phyloP scores from a whole-genome alignment of 2,888 invertebrate genomes.

The Gisinianus flammeolus region DNA sequence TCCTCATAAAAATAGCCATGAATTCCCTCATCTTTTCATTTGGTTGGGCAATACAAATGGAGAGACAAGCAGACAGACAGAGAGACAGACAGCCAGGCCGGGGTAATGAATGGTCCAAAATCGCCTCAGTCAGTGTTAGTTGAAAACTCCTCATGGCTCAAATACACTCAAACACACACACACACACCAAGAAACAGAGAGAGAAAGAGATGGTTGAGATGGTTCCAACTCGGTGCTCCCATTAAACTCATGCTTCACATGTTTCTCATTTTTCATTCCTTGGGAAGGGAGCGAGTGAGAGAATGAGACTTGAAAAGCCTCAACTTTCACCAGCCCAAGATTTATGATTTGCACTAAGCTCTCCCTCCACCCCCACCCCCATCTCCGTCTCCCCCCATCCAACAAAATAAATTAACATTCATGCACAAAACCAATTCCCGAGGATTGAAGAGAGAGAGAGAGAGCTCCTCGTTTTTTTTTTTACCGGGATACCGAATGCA shows the following conservation, averaged over 20 bases:
- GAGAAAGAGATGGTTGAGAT: neutral
- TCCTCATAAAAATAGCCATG: too few species aligned
- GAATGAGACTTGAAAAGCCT: slow-evolving; percentile 31
- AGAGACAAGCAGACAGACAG: too few species aligned
- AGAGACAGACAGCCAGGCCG: neutral
- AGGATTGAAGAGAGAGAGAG: neutral
- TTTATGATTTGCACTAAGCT: slow-evolving; percentile 41
- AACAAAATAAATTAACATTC: slow-evolving; percentile 43
- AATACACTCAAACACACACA: too few species aligned
- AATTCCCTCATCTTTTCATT: too few species aligned
- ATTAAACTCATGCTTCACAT: slow-evolving; percentile 40
- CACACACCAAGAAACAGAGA: neutral
- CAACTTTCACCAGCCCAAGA: slow-evolving; percentile 39
- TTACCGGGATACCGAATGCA: too few species aligned
- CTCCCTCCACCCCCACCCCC: too few species aligned
- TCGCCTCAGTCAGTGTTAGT: too few species aligned
- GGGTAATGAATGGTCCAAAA: neutral
- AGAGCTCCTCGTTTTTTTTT: neutral
- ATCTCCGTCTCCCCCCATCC: slow-evolving; percentile 34
- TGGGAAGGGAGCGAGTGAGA: slow-evolving; percentile 21
- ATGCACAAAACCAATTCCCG: slow-evolving; percentile 22
- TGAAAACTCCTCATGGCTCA: neutral
- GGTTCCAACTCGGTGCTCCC: slow-evolving; percentile 2
- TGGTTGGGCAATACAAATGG: too few species aligned
- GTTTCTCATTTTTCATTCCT: slow-evolving; percentile 40